These are phyloP conservation scores for Orthosia gracilis DNA, from an alignment of 2,888 invertebrate species.

Conservation along the genomic window DNA sequence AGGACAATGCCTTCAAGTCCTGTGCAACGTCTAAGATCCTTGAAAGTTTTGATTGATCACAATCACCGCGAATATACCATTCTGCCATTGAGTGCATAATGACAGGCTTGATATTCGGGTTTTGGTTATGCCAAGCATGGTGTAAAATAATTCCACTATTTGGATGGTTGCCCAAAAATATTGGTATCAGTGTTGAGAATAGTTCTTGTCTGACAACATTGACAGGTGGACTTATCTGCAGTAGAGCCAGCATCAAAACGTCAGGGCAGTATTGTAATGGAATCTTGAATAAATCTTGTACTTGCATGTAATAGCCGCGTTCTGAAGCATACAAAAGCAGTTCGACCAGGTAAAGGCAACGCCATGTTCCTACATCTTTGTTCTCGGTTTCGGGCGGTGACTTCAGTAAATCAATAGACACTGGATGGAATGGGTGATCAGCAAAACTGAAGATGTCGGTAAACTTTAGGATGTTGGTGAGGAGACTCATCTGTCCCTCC, in stretches of 20 bases:
- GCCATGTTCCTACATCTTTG: slow-evolving; percentile 98
- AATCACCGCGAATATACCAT: slow-evolving; percentile 98
- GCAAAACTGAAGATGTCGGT: slow-evolving; percentile 98
- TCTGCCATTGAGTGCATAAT: slow-evolving; percentile 99
- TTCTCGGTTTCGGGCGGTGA: slow-evolving; percentile 98
- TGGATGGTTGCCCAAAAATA: slow-evolving; percentile 98
- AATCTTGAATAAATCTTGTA: slow-evolving; percentile 97
- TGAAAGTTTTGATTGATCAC: slow-evolving; percentile 98
- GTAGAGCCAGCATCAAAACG: slow-evolving; percentile 96
- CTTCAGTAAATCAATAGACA: slow-evolving; percentile 97
- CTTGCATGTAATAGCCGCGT: slow-evolving; percentile 95
- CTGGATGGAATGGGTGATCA: slow-evolving; percentile 97
- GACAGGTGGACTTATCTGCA: slow-evolving; percentile 96
- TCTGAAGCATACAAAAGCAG: slow-evolving; percentile 96
- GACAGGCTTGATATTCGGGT: slow-evolving; percentile 93
- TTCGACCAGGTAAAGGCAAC: slow-evolving; percentile 97
- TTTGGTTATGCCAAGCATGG: slow-evolving; percentile 98
- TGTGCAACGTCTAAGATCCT: slow-evolving; percentile 99
- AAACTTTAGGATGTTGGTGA: slow-evolving; percentile 96
- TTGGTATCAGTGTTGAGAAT: slow-evolving; percentile 96
- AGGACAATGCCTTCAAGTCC: slow-evolving; percentile 97
- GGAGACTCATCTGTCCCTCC: slow-evolving; percentile 97
- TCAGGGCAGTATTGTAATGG: slow-evolving; percentile 98
- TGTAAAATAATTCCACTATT: slow-evolving; percentile 99
- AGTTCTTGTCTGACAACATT: slow-evolving; percentile 96